phyloP scores from a whole-genome alignment of 2,113 vertebrate genomes.

The Brevimyrus niger region DNA sequence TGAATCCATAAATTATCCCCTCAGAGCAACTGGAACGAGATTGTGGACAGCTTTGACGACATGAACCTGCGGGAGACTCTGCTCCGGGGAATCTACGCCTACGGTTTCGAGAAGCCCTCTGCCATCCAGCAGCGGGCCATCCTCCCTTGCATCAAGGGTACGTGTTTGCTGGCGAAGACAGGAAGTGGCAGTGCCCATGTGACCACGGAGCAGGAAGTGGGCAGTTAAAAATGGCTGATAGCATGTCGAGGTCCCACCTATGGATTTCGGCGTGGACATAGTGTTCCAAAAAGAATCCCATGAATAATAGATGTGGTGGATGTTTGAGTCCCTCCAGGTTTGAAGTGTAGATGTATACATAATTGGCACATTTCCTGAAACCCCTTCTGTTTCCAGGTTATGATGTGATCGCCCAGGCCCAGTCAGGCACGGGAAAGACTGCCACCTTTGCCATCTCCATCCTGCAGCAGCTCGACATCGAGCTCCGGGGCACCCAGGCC shows the following conservation, averaged over 20 bases:
- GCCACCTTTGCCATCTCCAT: slow-evolving; percentile 75
- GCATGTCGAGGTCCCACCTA: neutral
- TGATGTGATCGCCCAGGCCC: slow-evolving; percentile 75
- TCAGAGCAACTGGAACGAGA: slow-evolving; percentile 85
- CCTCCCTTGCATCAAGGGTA: slow-evolving; percentile 94
- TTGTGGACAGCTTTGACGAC: slow-evolving; percentile 86
- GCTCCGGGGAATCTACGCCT: slow-evolving; percentile 86
- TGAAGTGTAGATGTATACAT: neutral
- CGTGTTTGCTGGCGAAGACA: slow-evolving; percentile 27
- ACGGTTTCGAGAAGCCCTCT: slow-evolving; percentile 91
- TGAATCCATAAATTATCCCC: neutral
- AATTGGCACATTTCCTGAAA: neutral
- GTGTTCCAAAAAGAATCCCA: neutral
- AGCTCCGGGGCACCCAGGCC: slow-evolving; percentile 67
- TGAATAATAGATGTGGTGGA: neutral
- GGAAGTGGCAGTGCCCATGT: neutral
- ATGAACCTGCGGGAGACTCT: slow-evolving; percentile 80
- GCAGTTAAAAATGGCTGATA: neutral
- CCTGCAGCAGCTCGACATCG: slow-evolving; percentile 66
- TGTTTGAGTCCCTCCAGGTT: neutral
- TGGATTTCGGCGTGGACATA: neutral
- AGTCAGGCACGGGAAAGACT: slow-evolving; percentile 73
- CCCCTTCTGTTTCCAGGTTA: slow-evolving; percentile 48
- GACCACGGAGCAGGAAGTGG: neutral
- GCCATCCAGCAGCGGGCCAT: slow-evolving; percentile 91